A percentile compares a stretch with the other conserved stretches of the same genome.
Conservation (phyloP, 2,113 vertebrate species). For the Sinocyclocheilus grahami region DNA sequence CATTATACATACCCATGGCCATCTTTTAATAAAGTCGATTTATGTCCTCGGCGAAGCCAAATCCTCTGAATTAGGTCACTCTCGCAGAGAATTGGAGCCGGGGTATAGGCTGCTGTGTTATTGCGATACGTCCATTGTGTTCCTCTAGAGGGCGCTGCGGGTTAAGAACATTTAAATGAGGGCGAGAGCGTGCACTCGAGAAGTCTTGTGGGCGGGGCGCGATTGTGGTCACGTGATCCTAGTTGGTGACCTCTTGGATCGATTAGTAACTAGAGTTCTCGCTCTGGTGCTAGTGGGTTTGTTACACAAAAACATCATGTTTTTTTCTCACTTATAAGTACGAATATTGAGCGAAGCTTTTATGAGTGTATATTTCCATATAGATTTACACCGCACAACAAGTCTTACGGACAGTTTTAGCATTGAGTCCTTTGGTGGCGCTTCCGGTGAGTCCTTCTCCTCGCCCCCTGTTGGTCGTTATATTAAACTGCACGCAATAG, state of each 20-base stretch:
- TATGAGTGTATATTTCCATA: background rate
- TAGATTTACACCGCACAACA: background rate
- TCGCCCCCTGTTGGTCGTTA: background rate
- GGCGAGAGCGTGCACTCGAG: background rate
- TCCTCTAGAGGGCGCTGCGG: slow-evolving; percentile 14
- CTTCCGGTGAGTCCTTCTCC: background rate
- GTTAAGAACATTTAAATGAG: background rate
- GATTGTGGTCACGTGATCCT: background rate
- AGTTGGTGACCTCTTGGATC: background rate
- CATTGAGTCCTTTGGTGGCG: background rate
- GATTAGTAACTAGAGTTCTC: background rate
- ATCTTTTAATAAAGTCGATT: background rate
- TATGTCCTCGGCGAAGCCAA: background rate
- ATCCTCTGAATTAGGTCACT: slow-evolving; percentile 23
- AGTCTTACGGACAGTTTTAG: background rate
- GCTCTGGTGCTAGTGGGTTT: background rate
- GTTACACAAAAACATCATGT: background rate
- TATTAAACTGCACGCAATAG: no score
- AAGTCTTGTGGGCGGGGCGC: background rate
- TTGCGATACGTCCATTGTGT: background rate
- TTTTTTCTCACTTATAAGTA: background rate
- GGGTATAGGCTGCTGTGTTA: no score
- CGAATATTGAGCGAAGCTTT: background rate
- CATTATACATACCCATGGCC: background rate
- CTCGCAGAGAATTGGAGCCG: background rate